A percentile compares a stretch with the other conserved stretches of the same genome.
Conservation (phyloP, 2,888 invertebrate species). For the Mythimna albipuncta region DNA sequence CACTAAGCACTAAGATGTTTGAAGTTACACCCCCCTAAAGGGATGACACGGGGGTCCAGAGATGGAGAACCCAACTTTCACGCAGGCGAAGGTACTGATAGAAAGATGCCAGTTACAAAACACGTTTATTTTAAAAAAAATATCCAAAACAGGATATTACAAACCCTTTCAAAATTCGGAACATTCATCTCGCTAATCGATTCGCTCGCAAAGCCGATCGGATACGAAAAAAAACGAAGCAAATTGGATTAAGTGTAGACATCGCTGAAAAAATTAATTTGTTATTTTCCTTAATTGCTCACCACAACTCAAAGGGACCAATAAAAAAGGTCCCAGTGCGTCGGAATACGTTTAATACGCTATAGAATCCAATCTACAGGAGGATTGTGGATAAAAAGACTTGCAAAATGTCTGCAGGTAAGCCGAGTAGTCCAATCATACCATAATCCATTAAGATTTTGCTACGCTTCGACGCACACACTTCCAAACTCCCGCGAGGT, state of each 20-base stretch:
- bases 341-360: conserved; percentile 73
- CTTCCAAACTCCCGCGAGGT: conserved; percentile 89
- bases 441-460: conserved; percentile 90
- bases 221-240: conserved; percentile 65
- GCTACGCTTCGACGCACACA: conserved; percentile 85
- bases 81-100: too few species aligned
- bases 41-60: too few species aligned
- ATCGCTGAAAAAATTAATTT: conserved; percentile 74
- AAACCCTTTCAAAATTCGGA: conserved; percentile 68
- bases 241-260: conserved; percentile 70
- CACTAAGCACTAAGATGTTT: too few species aligned
- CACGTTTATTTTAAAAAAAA: conserved; percentile 22
- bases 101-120: background rate
- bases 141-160: conserved; percentile 31
- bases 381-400: conserved; percentile 69
- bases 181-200: conserved; percentile 75
- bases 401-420: conserved; percentile 83
- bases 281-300: conserved; percentile 83
- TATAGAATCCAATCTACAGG: conserved; percentile 77
- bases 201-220: conserved; percentile 64
- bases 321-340: conserved; percentile 67
- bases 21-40: too few species aligned
- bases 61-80: too few species aligned
- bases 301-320: conserved; percentile 68
- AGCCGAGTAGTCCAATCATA: conserved; percentile 86